Evolutionary conservation across 2,797 vertebrate genomes (phyloP).

Genomic region (Phyllotis vaccarum): DNA sequence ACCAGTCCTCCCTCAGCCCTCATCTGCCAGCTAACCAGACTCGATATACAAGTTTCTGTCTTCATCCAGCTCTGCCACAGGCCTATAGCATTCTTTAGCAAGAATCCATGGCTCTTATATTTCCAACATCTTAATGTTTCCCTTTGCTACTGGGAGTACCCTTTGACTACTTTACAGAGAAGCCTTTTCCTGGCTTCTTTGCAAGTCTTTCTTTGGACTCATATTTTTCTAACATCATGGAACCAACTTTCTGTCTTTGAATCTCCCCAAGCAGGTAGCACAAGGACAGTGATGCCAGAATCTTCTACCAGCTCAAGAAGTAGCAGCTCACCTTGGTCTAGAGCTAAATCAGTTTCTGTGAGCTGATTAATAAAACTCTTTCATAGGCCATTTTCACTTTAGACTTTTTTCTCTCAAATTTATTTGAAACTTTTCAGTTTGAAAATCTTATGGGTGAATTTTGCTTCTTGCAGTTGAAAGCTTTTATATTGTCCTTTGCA

Average conservation of each 20-base stretch:
- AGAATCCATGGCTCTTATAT: neutral
- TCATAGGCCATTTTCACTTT: neutral
- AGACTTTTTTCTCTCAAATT: neutral
- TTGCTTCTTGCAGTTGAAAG: neutral
- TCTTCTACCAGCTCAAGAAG: neutral
- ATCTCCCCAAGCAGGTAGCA: too few relatives aligned
- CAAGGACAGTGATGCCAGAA: neutral
- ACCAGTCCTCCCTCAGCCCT: too few relatives aligned
- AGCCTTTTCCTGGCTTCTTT: too few relatives aligned
- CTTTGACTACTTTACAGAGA: neutral
- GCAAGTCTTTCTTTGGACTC: rapidly evolving
- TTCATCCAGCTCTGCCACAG: neutral
- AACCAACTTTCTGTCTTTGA: neutral
- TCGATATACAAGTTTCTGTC: neutral
- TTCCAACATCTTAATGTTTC: neutral
- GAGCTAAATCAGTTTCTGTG: neutral
- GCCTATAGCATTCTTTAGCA: neutral
- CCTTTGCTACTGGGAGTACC: neutral
- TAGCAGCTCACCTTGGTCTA: neutral
- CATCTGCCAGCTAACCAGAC: too few relatives aligned
- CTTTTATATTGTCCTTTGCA: too few relatives aligned
- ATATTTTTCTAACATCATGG: neutral
- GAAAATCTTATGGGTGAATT: neutral
- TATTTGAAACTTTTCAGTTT: neutral
- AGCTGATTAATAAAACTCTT: neutral